Base-by-base conservation (phyloP, 2,113 vertebrate species). In the Hypomesus transpacificus region DNA sequence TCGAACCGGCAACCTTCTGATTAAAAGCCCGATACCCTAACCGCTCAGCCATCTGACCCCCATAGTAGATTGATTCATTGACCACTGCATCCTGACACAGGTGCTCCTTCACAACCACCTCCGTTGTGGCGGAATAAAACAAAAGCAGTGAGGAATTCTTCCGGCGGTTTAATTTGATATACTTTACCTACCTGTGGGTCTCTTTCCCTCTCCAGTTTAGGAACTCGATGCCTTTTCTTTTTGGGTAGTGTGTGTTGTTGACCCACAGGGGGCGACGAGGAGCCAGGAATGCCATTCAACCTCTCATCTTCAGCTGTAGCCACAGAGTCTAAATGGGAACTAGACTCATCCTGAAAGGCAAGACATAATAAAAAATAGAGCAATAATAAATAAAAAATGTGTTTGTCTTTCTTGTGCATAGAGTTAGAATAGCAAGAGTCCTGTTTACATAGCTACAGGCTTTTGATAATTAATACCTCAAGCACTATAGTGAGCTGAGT, bases 401-500 rank as follows among this genome's bases (percentile, higher is more conserved):
- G 1, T 16, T 52, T 52, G 9, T 52, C 51, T 5, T 16, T 26
- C 24, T 26, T 26, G 24, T 3, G 24, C 24, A 26, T 26, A 1
- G 24, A 26, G 24, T 26, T 26, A 26, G 24, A 26, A 46, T 46
- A 2, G 39, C 31, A 34, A 34, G 31, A 34, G 31, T 46, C 39
- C 9, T 7, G 13, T 46, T 46, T 11, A 46, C 39, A 11, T 46
- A 46, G 7, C 9, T 6, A 11, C 9, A 11, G 9, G 7, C 9
- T 9, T 9, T 46, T 46, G 39, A 46, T 50, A 18, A 60, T 69
- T 51, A 87, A 91, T 76, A 95, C 95, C 93, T 96, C 94, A 53
- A 96, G 86, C 9, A 93, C 64, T 22, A 96, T 91, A 28, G 93
- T 93, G 70, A 96, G 89, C 81, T 95, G 93, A 28, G 94, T 83